Base-by-base conservation (phyloP, 2,888 invertebrate species). In the Spodoptera exigua region DNA sequence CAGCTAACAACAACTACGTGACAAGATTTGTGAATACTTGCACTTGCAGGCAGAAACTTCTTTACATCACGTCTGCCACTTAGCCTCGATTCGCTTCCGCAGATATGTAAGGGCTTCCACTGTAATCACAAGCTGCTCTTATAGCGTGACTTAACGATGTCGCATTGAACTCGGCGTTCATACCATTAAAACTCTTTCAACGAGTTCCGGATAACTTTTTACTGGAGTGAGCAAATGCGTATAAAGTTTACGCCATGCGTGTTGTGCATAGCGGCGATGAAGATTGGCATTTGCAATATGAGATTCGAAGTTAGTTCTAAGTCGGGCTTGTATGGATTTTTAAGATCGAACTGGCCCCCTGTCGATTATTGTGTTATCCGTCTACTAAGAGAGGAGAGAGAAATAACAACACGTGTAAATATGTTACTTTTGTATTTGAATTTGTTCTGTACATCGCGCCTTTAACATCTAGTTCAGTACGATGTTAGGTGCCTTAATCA, bases 101-200 rank as follows among this genome's bases (percentile, higher is more conserved):
- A 51, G 4, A 41, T 34, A n/a, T 27, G 10, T 35, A 36, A 44
- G 27, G 11, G 34, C 21, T 12, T 53, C 9, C 16, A 32, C 13
- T 3, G 17, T 27, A 27, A 13, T 40, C 35, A 36, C n/a, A 61
- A 27, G 18, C 44, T 2, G 3, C 39, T 16, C 14, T 14, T 44
- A 9, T 11, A 10, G 14, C 11, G 14, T 18, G 47, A 47, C 11
- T 16, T 14, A 35, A 37, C 7, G 41, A 12, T 34, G 18, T 37
- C 13, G 14, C 11, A 34, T 37, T 17, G 14, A 36, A 47, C 21
- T 37, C 2, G 9, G 1, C 35, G n/a, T 17, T 52, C 32, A 36
- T 43, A 36, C 16, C 7, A 21, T 46, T 43, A 37, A 41, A 63
- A 11, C 37, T 12, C 11, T 47, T 34, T 63, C 9, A 44, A 27